phyloP scores from a whole-genome alignment of 2,888 invertebrate genomes.

The Amitus sp. region DNA sequence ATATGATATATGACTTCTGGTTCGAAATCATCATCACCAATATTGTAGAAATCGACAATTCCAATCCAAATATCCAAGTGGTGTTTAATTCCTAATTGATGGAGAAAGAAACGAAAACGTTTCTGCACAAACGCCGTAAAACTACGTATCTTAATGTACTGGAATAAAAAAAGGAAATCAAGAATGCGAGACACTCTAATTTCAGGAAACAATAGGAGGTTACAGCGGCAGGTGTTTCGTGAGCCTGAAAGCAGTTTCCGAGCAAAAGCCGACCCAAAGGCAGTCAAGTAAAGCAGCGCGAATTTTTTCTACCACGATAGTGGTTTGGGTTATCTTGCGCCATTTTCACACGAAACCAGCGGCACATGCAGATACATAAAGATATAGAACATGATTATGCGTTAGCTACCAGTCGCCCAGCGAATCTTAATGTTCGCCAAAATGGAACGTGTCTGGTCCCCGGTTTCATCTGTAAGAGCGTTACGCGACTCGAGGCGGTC shows the following conservation, averaged over 20 bases:
- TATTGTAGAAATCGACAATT: too few relatives aligned
- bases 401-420: constrained; percentile 21
- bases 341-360: constrained; percentile 34
- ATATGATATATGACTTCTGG: too few relatives aligned
- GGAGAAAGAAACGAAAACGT: too few relatives aligned
- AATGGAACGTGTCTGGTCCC: constrained; percentile 36
- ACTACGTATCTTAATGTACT: not conserved
- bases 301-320: constrained; percentile 51
- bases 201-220: constrained; percentile 36
- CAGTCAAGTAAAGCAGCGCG: constrained; percentile 29
- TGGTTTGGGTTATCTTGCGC: constrained; percentile 38
- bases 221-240: constrained; percentile 25
- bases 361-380: not conserved
- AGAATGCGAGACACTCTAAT: constrained; percentile 42
- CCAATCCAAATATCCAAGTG: too few relatives aligned
- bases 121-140: too few relatives aligned
- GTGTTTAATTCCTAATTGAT: too few relatives aligned
- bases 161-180: not conserved
- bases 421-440: constrained; percentile 35
- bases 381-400: constrained; percentile 14
- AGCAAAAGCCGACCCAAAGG: constrained; percentile 14
- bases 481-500: constrained; percentile 44
- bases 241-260: constrained; percentile 32
- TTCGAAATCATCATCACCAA: too few relatives aligned
- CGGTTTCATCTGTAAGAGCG: constrained; percentile 34